phyloP scores from a whole-genome alignment of 2,797 vertebrate species.

The Ciconia nigra region DNA sequence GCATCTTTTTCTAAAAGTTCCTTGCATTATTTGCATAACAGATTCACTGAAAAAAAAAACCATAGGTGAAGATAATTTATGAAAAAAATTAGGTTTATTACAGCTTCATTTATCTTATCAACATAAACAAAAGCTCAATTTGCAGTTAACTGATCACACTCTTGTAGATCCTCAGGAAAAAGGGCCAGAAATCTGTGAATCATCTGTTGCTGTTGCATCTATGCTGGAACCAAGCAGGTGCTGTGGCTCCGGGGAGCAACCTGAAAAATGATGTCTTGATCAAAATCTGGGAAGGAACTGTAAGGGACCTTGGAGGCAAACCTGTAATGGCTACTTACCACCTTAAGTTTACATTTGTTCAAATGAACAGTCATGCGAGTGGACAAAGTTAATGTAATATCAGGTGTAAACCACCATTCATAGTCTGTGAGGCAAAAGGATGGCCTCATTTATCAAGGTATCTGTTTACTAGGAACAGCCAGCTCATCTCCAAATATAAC shows the following conservation, averaged over 20 bases:
- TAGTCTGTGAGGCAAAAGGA: neutral
- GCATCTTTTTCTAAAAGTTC: neutral
- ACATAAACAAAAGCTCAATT: neutral
- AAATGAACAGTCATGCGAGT: neutral
- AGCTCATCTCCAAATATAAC: neutral
- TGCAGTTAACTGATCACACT: neutral
- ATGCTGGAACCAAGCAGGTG: neutral
- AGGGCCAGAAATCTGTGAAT: neutral
- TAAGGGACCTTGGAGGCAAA: neutral
- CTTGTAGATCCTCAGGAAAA: neutral
- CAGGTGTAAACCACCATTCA: neutral
- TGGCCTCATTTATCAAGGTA: neutral
- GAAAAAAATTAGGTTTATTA: neutral
- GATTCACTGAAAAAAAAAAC: neutral
- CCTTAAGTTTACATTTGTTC: neutral
- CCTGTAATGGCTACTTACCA: accelerated
- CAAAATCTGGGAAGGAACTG: neutral
- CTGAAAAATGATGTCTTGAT: neutral
- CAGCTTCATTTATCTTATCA: neutral
- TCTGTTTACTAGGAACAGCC: neutral
- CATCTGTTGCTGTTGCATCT: neutral
- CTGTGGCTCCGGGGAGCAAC: neutral
- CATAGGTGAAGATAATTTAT: neutral
- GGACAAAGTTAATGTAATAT: neutral
- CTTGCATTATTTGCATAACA: neutral